Evolutionary conservation across 2,888 invertebrate genomes (phyloP), one percentile per base, ranked within the genome.

Genomic region (Lampropteryx suffumata): DNA sequence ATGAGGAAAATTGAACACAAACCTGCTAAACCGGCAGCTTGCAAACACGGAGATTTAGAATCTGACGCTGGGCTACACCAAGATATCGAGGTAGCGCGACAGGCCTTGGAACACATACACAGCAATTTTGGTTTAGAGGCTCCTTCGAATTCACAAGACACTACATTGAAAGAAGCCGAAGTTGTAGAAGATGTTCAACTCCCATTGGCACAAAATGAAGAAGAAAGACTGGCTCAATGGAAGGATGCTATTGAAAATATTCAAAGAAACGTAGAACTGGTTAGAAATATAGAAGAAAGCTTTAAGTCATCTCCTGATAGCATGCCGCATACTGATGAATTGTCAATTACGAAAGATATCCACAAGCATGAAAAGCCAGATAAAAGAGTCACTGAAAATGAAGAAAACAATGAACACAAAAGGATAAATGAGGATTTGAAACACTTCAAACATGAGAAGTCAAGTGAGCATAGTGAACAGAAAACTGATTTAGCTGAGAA

Each of bases 251-350:
- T 80, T 10, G 65, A 77, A 27, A 80, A 69, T 34, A 81, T 81
- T 12, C 73, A 82, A 30, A 79, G 69, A 54, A 79, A 84, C 61
- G 64, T 73, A 32, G 82, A 83, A 61, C 73, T 80, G 11, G 82
- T 71, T 0, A 79, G 56, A 64, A 84, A 82, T 55, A 82, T 87
- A 35, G 85, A 87, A 67, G 81, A 88, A 34, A 76, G 74, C 57
- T 82, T 86, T 24, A 79, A 71, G 60, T 48, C 54, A 56, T 12
- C 52, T 13, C 10, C 27, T 9, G 48, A 53, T 40, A 32, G 41
- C n/a, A 26, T 39, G 27, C 10, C 26, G 1, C 48, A 49, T 24
- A 35, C 41, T 21, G 52, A 48, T 41, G 32, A 37, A 33, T 36
- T 3, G 8, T 26, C 11, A 30, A 7, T 35, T 3, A 45, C 24